Evolutionary conservation across 2,797 vertebrate genomes (phyloP), one percentile per base, ranked within the genome.

Genomic region (Lepidocolaptes lacrymiger): DNA sequence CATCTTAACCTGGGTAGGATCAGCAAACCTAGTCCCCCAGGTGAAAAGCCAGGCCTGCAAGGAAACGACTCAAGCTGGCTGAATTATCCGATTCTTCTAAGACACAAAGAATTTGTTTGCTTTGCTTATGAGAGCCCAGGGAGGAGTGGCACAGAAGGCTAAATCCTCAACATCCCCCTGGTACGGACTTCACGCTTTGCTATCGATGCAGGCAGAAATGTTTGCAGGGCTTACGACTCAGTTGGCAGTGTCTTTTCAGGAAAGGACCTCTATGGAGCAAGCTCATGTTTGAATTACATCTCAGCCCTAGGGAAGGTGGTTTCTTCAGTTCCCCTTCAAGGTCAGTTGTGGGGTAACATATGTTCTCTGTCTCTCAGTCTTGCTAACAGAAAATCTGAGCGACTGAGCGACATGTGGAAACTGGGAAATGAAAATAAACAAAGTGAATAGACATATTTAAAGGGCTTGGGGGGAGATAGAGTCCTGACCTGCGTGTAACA

Each of bases 321-420:
- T 96, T 80, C 92, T 94, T 88, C 89, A 85, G 96, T 86, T 95
- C 95, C 82, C 88, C 74, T 95, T 84, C 91, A 91, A 97, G 97
- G 97, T 97, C 96, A 97, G 71, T 94, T 59, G 62, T 84, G 93
- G 95, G 95, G 89, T 97, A 97, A 97, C 97, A 96, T 91, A 81
- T 96, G 96, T 97, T 97, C 95, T 69, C 79, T 7, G 82, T 97
- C 95, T 96, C 90, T 88, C 91, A 67, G 92, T 36, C 93, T 89
- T 84, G 91, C 90, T 92, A 89, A 89, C 90, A 96, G 92, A 95
- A 81, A 95, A 95, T 87, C 95, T 95, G n/a, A n/a, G n/a, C n/a
- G 93, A 91, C 93, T 83, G 90, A 93, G 91, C 24, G 64, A 85
- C 95, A 93, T 68, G 91, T 93, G 95, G 93, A 95, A 95, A 94